Conservation (phyloP, 2,888 invertebrate species). For the Macrosoma leucophasiata region DNA sequence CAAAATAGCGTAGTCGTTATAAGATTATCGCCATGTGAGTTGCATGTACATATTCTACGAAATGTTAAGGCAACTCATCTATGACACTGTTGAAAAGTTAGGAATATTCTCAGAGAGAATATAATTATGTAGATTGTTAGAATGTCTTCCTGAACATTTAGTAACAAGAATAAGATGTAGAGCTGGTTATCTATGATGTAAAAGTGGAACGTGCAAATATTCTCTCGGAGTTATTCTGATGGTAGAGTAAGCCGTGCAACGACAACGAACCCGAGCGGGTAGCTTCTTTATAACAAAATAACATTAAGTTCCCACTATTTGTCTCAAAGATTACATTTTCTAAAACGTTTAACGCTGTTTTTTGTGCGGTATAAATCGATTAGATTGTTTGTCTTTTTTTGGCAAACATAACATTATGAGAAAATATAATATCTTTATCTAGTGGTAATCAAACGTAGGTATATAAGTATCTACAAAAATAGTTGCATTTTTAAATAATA, state of each 20-base stretch:
- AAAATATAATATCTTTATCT: slow-evolving; percentile 68
- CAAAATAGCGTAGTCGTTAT: slow-evolving; percentile 76
- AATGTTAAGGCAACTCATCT: slow-evolving; percentile 63
- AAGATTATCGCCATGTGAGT: slow-evolving; percentile 73
- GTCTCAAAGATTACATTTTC: no score
- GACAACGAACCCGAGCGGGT: slow-evolving; percentile 31
- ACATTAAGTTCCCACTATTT: no score
- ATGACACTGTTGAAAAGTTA: slow-evolving; percentile 56
- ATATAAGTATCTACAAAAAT: slow-evolving; percentile 74
- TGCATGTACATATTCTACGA: slow-evolving; percentile 54
- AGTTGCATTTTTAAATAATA: slow-evolving; percentile 66
- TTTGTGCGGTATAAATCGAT: slow-evolving; percentile 54
- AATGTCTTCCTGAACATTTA: slow-evolving; percentile 8
- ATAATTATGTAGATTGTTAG: slow-evolving; percentile 15
- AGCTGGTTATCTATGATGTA: slow-evolving; percentile 8
- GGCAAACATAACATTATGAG: slow-evolving; percentile 65
- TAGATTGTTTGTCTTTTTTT: slow-evolving; percentile 42
- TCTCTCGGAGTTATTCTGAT: slow-evolving; percentile 35
- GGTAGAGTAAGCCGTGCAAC: slow-evolving; percentile 37
- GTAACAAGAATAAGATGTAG: slow-evolving; percentile 6
- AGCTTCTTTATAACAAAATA: no score
- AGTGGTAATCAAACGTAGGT: slow-evolving; percentile 69
- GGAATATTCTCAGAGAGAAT: slow-evolving; percentile 55
- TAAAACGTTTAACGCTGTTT: slow-evolving; percentile 38
- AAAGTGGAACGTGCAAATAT: slow-evolving; percentile 5